phyloP scores from a whole-genome alignment of 2,797 vertebrate species.

The Sebastes matsubarae region DNA sequence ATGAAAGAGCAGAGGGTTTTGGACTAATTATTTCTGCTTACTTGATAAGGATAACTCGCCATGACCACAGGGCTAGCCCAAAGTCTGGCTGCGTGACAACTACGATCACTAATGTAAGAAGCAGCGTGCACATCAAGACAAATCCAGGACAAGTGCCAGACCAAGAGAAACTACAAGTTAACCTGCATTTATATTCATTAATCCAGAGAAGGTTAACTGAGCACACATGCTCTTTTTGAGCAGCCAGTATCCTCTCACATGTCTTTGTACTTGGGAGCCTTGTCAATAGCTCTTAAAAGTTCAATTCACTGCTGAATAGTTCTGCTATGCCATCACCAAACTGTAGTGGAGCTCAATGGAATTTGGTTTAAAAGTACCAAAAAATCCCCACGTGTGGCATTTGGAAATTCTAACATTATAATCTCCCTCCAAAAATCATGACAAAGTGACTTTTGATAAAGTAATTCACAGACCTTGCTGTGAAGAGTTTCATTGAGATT shows the following conservation, averaged over 20 bases:
- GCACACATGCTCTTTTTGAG: background rate
- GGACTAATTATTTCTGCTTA: constrained; percentile 64
- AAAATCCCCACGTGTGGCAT: background rate
- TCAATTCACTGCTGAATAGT: background rate
- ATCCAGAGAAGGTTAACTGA: background rate
- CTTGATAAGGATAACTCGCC: constrained; percentile 57
- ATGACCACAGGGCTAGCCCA: constrained; percentile 41
- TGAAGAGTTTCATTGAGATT: background rate
- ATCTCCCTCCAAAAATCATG: background rate
- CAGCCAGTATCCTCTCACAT: background rate
- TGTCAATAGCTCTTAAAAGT: background rate
- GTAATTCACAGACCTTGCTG: background rate
- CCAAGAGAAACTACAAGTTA: background rate
- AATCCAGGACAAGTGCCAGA: constrained; percentile 20
- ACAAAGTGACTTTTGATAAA: background rate
- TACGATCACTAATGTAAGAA: constrained; percentile 3
- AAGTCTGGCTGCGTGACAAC: constrained; percentile 35
- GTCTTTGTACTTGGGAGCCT: background rate
- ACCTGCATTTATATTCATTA: background rate
- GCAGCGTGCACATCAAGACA: background rate
- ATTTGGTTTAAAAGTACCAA: background rate
- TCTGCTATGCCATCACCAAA: background rate
- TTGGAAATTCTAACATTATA: background rate
- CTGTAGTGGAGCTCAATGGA: background rate
- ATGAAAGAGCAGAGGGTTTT: constrained; percentile 61